These are phyloP conservation scores for Sipha maydis DNA, from an alignment of 2,888 invertebrate genomes.

Conservation along the genomic window DNA sequence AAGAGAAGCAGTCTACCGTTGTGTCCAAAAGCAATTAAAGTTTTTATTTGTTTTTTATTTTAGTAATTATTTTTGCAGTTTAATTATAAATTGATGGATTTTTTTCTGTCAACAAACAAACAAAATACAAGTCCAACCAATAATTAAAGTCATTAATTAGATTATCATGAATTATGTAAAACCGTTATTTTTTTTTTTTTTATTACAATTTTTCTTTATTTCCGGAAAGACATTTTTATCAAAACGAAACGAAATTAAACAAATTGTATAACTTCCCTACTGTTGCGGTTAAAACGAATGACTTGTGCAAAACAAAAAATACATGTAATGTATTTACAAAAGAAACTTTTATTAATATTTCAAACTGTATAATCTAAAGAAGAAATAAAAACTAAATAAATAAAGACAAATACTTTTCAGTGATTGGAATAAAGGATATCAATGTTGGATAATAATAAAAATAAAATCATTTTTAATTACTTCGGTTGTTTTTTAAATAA, in stretches of 20 bases:
- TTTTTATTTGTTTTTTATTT: constrained; percentile 56
- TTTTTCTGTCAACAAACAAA: constrained; percentile 49
- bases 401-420: constrained; percentile 35
- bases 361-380: constrained; percentile 33
- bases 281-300: constrained; percentile 22
- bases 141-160: constrained; percentile 60
- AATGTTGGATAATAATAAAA: neutral
- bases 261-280: constrained; percentile 22
- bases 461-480: constrained; percentile 43
- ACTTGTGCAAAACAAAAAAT: neutral
- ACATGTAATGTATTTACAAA: neutral
- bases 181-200: constrained; percentile 25
- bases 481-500: neutral
- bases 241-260: constrained; percentile 55
- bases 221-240: constrained; percentile 47
- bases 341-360: constrained; percentile 47
- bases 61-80: constrained; percentile 59
- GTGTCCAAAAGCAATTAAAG: constrained; percentile 53
- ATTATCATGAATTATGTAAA: constrained; percentile 58
- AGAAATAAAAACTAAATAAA: constrained; percentile 4
- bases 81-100: constrained; percentile 55
- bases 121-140: constrained; percentile 44
- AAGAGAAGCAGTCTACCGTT: neutral
- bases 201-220: constrained; percentile 20
- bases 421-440: constrained; percentile 49